A percentile compares a stretch with the other conserved stretches of the same genome.
Evolutionary conservation across 2,113 vertebrate species (phyloP).

Genomic region (Narcine bancroftii): DNA sequence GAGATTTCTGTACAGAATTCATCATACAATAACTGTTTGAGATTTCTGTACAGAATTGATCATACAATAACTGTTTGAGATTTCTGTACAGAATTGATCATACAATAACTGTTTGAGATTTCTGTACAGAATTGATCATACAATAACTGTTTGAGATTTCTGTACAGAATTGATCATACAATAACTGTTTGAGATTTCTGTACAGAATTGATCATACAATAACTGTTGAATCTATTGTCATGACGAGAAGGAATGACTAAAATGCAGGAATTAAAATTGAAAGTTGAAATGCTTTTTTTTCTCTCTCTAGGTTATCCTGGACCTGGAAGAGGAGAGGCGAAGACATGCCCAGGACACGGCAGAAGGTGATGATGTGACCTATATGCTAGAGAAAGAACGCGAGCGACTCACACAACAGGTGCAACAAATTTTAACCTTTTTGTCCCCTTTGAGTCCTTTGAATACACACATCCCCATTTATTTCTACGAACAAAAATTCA

Average conservation of each 20-base stretch:
- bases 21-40: neutral
- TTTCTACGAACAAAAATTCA: neutral
- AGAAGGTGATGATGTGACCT: conserved; percentile 93
- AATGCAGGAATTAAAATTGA: neutral
- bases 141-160: neutral
- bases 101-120: neutral
- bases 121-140: neutral
- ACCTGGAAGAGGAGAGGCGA: conserved; percentile 87
- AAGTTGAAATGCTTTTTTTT: neutral
- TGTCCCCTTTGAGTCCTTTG: neutral
- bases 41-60: neutral
- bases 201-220: neutral
- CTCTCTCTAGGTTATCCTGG: conserved; percentile 77
- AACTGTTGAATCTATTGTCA: neutral
- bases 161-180: neutral
- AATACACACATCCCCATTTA: neutral
- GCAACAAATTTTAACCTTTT: neutral
- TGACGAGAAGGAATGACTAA: too few species aligned
- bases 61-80: neutral
- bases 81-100: neutral
- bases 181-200: neutral
- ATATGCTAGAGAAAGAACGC: conserved; percentile 91
- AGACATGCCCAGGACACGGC: conserved; percentile 90
- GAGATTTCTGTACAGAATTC: neutral
- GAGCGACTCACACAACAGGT: conserved; percentile 94